Percentiles rank a stretch among this genome's conserved stretches.
These are phyloP conservation scores for Lucinisca nassula DNA, from an alignment of 2,888 invertebrate species.

Conservation along the genomic window DNA sequence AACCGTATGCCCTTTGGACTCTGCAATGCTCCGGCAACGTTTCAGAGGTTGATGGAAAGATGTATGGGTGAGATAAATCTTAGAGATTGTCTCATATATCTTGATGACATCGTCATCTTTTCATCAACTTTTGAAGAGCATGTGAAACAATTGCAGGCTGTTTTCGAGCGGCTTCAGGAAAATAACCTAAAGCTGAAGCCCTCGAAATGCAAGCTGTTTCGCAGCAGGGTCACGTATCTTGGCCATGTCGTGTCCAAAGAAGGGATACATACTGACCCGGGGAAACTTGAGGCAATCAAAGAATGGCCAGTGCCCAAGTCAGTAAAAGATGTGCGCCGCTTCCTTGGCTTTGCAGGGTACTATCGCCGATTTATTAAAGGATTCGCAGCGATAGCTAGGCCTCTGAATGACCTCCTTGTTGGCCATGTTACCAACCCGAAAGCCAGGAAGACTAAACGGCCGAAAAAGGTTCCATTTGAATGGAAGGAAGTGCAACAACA, in stretches of 20 bases:
- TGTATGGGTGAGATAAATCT: constrained; percentile 39
- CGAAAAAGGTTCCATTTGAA: too few species aligned
- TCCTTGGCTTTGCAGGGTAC: neutral
- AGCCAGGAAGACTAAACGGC: too few species aligned
- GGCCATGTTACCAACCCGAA: too few species aligned
- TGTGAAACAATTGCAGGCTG: constrained; percentile 4
- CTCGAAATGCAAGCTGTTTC: neutral
- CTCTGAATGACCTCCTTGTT: neutral
- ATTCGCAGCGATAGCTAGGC: neutral
- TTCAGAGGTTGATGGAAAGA: constrained; percentile 51
- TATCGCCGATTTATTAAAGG: neutral
- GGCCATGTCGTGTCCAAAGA: neutral
- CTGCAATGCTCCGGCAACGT: constrained; percentile 44
- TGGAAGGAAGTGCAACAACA: too few species aligned
- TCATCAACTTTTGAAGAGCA: constrained; percentile 36
- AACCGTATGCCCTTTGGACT: too few species aligned
- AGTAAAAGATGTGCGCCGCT: neutral
- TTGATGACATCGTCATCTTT: constrained; percentile 44
- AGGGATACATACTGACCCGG: neutral
- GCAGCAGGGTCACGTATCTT: neutral
- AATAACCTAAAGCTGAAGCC: neutral
- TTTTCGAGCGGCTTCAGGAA: neutral
- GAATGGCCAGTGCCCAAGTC: neutral
- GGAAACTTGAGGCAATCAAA: neutral
- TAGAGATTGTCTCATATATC: constrained; percentile 42